Evolutionary conservation across 2,888 invertebrate genomes (phyloP), one percentile per base, ranked within the genome.

Genomic region (Bugula neritina): DNA sequence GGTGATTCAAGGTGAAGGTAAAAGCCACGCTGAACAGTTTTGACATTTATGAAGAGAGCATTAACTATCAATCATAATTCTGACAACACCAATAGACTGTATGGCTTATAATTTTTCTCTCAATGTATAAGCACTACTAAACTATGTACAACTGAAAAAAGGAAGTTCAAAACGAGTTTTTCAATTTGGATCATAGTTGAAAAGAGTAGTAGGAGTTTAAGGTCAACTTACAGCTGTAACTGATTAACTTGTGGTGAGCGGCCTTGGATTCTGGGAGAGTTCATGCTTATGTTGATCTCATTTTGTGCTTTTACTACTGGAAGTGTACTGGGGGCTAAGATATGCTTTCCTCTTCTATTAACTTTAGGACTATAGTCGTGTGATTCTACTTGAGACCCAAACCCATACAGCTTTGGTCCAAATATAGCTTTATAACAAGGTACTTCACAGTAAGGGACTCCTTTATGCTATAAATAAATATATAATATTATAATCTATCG

Each of bases 341-440:
- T 29, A n/a, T 29, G 21, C 17, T 13, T 29, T 2, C 10, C 17
- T 27, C 31, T 63, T 2, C 63, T 27, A 34, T 27, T 31, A 13
- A n/a, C 29, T 63, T 63, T 63, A 31, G 63, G 63, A 27, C 63
- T 63, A n/a, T 63, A 63, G n/a, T 31, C 31, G 82, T 91, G 91
- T 74, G 91, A 90, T 85, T 91, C 91, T 25, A 91, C 90, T 79
- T 90, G 87, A 23, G 91, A 91, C 17, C 92, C 92, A 84, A 92
- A 92, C 0, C 92, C 92, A 84, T 91, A 91, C 25, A 92, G 86
- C 79, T 91, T 90, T 0, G 91, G 92, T 29, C 92, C 92, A 83
- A 91, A 92, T 35, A 92, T 85, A 21, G 91, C 90, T 73, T 90
- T 90, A 83, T 92, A 92, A 80, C 92, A 92, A 73, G 92, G 92